phyloP scores from a whole-genome alignment of 2,888 invertebrate species.

The Arge pagana region DNA sequence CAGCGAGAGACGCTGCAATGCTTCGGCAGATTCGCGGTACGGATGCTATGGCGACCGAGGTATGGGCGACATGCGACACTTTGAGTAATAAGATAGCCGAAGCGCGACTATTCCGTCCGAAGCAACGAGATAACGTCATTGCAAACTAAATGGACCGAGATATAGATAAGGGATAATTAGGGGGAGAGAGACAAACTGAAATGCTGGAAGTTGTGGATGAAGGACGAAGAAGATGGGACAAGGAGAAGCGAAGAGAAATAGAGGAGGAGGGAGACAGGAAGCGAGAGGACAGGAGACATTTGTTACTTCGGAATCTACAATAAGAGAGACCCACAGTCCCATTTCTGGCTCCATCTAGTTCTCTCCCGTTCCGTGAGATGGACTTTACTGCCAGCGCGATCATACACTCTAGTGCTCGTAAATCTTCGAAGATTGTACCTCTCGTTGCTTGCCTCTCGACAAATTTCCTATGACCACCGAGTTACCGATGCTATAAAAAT shows the following conservation, averaged over 20 bases:
- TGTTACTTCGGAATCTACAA: constrained; percentile 51
- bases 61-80: constrained; percentile 48
- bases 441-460: constrained; percentile 1
- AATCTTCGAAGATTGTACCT: constrained; percentile 2
- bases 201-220: constrained; percentile 4
- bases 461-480: neutral
- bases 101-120: constrained; percentile 40
- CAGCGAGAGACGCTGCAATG: constrained; percentile 6
- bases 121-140: constrained; percentile 55
- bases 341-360: constrained; percentile 18
- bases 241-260: constrained; percentile 25
- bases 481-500: neutral
- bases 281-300: constrained; percentile 48
- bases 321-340: constrained; percentile 29
- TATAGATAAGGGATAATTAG: constrained; percentile 58
- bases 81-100: constrained; percentile 56
- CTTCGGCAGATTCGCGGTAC: constrained; percentile 14
- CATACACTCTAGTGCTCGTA: constrained; percentile 23
- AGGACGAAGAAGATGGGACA: constrained; percentile 10
- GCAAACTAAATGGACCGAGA: constrained; percentile 56
- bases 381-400: constrained; percentile 24
- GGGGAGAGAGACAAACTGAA: constrained; percentile 48
- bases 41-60: constrained; percentile 6
- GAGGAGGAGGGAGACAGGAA: constrained; percentile 31
- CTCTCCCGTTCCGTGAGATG: constrained; percentile 26